Evolutionary conservation across 2,797 vertebrate genomes (phyloP).

Genomic region (Argya squamiceps): DNA sequence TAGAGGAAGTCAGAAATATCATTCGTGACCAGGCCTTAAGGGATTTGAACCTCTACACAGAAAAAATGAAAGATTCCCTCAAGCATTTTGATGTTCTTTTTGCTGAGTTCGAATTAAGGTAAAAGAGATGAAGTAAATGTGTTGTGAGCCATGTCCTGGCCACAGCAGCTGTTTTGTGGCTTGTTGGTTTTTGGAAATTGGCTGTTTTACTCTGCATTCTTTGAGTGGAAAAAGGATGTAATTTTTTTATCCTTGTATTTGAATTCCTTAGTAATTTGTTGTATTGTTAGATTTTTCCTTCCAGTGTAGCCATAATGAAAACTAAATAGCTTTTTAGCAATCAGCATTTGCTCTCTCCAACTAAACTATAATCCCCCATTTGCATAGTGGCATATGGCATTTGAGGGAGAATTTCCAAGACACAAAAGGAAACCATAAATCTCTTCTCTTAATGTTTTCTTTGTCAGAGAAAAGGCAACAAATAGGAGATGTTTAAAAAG

Average conservation of each 20-base stretch:
- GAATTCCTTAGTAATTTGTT: background rate
- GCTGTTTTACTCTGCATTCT: background rate
- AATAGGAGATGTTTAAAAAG: background rate
- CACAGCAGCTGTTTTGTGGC: background rate
- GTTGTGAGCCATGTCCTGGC: background rate
- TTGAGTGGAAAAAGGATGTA: background rate
- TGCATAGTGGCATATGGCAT: constrained; percentile 9
- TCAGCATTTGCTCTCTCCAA: background rate
- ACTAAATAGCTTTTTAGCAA: constrained; percentile 27
- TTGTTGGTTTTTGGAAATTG: background rate
- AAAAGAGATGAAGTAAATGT: background rate
- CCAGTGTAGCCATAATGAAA: background rate
- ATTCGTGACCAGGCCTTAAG: constrained; percentile 95
- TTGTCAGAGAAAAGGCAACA: background rate
- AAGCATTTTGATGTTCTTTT: constrained; percentile 94
- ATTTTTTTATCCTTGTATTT: background rate
- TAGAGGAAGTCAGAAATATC: constrained; percentile 93
- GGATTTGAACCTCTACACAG: constrained; percentile 92
- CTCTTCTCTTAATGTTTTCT: background rate
- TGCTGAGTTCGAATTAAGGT: constrained; percentile 98
- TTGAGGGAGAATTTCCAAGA: constrained; percentile 11
- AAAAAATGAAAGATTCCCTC: constrained; percentile 92
- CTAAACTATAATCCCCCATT: background rate
- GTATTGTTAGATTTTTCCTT: background rate
- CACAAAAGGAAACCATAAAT: constrained; percentile 17